Base-by-base conservation (phyloP, 2,113 vertebrate genomes). In the Dasypus novemcinctus region DNA sequence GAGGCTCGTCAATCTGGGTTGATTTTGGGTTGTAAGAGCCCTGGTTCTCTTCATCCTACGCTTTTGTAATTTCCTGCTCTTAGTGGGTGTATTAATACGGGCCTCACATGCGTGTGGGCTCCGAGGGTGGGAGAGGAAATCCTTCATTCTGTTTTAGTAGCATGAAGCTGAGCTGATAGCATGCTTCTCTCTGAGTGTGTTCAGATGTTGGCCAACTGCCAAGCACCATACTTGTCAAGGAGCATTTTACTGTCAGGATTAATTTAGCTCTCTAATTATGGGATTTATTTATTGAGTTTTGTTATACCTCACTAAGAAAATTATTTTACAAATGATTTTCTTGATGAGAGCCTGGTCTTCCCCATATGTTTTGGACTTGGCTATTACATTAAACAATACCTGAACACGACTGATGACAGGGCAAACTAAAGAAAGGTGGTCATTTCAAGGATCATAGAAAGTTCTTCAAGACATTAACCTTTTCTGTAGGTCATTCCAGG, bases 211-310 rank as follows among this genome's bases (percentile, higher is more conserved):
- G 92, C 49, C 64, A 46, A 11, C 57, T 64, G 92, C 95, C 96
- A 85, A 68, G 80, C 0, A 0, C 90, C 46, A 5, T 49, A 9
- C 76, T 74, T 82, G 66, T 84, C 90, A 59, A 49, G 87, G 68
- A 87, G 54, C 15, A 4, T 68, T 96, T 90, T 93, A 63, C 90
- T 90, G 61, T 92, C 72, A 23, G 21, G 84, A 82, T 59, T 88
- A 33, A 96, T 95, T 95, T 87, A 74, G 76, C 59, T 85, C 81
- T 91, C 46, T 82, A 31, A 86, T 89, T 95, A 81, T 64, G 69
- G 68, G 52, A 79, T 89, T 90, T 82, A 72, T 84, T 81, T 95
- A 78, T 52, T 93, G n/a, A 79, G 66, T 84, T 95, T 91, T 79
- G 61, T 78, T 72, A 64, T 21, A 85, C 41, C 21, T 78, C 83